Percentiles rank a stretch among this genome's conserved stretches.
These are phyloP conservation scores for Macropodus opercularis DNA, from an alignment of 2,797 vertebrate species.

Conservation along the genomic window DNA sequence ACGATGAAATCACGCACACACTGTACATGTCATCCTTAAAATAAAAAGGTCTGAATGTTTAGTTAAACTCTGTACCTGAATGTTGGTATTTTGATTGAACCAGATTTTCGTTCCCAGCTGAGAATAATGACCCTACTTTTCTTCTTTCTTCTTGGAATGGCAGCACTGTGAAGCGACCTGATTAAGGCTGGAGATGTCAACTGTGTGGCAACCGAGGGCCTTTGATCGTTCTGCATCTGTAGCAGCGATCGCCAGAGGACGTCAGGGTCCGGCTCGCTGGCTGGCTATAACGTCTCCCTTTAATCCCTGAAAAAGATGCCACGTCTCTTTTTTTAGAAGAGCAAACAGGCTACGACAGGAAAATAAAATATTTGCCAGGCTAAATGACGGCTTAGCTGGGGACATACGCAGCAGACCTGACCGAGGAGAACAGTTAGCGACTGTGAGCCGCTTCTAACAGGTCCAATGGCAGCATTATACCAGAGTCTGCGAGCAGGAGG, in stretches of 20 bases:
- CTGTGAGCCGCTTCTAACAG: slow-evolving; percentile 64
- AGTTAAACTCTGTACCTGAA: not conserved
- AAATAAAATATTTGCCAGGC: slow-evolving; percentile 83
- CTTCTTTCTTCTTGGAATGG: slow-evolving; percentile 19
- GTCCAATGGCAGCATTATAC: slow-evolving; percentile 71
- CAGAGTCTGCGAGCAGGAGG: slow-evolving; percentile 44
- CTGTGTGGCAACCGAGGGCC: slow-evolving; percentile 21
- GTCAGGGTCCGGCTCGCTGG: slow-evolving; percentile 14
- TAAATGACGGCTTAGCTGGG: slow-evolving; percentile 64
- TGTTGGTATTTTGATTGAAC: not conserved
- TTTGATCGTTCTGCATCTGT: slow-evolving; percentile 59
- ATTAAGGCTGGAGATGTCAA: slow-evolving; percentile 18
- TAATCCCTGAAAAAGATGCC: slow-evolving; percentile 64
- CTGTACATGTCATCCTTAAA: not conserved
- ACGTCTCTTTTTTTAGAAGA: slow-evolving; percentile 72
- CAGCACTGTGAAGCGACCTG: not conserved
- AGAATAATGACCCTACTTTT: slow-evolving; percentile 1
- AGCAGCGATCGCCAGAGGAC: slow-evolving; percentile 34
- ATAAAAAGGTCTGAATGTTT: not conserved
- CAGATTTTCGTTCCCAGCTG: not conserved
- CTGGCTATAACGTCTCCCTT: slow-evolving; percentile 67
- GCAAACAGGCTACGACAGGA: slow-evolving; percentile 78
- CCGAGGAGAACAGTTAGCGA: slow-evolving; percentile 66
- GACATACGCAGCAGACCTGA: slow-evolving; percentile 51
- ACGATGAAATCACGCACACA: no score